Base-by-base conservation (phyloP, 2,113 vertebrate species). In the Callopanchax toddi region DNA sequence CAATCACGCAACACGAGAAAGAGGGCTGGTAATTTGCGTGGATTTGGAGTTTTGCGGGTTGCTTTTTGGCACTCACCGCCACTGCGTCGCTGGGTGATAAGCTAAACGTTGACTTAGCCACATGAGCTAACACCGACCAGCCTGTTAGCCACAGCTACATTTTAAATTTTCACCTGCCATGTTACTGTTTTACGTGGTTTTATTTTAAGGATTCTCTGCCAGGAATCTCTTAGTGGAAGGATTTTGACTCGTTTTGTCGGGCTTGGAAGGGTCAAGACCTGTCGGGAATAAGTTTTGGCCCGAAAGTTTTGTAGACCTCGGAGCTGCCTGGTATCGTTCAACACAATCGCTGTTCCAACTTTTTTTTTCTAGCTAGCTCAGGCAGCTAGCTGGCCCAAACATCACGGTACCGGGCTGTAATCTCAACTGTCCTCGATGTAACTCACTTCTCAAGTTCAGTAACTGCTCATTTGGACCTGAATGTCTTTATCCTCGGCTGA, bases 261-360 rank as follows among this genome's bases (percentile, higher is more conserved):
- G 77, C 54, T 55, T 71, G 37, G 78, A 60, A 83, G 86, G 87
- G 82, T 89, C 80, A 76, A 81, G 59, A 74, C 64, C 67, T 83
- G 75, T 54, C 75, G 62, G 82, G 84, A 78, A 84, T 72, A 85
- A 88, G 72, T 89, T 51, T 88, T 81, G 84, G 84, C 84, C 87
- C 86, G 74, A 84, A 87, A 86, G 80, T 89, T 89, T 88, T 44
- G n/a, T 8, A 46, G 46, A 77, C 34, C 58, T 26, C 67, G 45
- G 63, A 8, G 18, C 32, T 64, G 58, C 23, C 42, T 53, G 32
- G 6, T 25, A 21, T 21, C 76, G 55, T 50, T 61, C 53, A 57
- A 61, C 43, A 50, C 58, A 81, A 58, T 73, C 72, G 7, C 64
- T 76, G 60, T 61, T 74, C 11, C 67, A 89, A 85, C 82, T 89